Conservation (phyloP, 2,797 vertebrate species). For the Alcedo quadribrachys region DNA sequence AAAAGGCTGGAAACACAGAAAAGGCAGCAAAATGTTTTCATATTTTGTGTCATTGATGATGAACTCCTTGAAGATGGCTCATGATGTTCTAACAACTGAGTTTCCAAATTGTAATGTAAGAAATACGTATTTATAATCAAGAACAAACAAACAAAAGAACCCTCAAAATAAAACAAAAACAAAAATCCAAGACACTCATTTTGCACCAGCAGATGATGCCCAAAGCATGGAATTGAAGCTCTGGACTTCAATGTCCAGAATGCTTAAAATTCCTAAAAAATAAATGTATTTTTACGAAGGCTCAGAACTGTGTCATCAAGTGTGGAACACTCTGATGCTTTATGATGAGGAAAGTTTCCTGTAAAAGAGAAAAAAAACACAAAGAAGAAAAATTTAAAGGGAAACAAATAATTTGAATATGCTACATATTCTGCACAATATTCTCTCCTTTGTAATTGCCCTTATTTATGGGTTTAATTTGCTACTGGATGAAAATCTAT, state of each 20-base stretch:
- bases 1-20: background rate
- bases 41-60: background rate
- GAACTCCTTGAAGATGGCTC: background rate
- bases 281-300: background rate
- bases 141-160: background rate
- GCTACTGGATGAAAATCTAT: background rate
- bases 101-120: background rate
- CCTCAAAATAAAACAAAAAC: no score
- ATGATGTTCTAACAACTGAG: background rate
- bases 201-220: background rate
- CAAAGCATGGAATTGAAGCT: background rate
- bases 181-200: background rate
- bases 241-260: fast-evolving
- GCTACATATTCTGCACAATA: background rate
- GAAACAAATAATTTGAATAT: background rate
- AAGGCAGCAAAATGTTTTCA: background rate
- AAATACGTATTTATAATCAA: background rate
- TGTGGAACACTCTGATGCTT: background rate
- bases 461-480: background rate
- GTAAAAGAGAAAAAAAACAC: background rate
- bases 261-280: background rate
- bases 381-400: background rate
- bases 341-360: background rate
- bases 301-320: background rate
- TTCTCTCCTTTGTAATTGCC: background rate